These are phyloP conservation scores for Malacoraja senta DNA, from an alignment of 2,797 vertebrate species.

Conservation along the genomic window DNA sequence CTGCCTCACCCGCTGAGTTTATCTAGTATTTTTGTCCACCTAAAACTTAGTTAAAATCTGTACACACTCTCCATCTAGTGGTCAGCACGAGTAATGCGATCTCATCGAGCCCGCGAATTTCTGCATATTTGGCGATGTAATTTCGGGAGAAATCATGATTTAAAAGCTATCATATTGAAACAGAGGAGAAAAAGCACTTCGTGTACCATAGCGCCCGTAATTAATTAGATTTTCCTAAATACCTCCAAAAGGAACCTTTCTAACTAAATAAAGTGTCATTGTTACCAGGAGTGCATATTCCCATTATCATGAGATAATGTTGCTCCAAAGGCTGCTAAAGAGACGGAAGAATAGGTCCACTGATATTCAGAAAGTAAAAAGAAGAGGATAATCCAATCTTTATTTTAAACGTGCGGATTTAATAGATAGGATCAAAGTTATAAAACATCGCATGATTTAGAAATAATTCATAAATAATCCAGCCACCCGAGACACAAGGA, in stretches of 20 bases:
- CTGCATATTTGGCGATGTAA: neutral
- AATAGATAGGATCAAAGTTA: neutral
- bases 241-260: neutral
- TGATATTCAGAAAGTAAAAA: neutral
- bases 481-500: too few species aligned
- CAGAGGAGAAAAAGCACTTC: neutral
- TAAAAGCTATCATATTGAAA: neutral
- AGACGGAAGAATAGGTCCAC: neutral
- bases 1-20: too few species aligned
- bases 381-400: neutral
- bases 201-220: neutral
- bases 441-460: neutral
- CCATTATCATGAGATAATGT: too few species aligned
- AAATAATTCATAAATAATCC: too few species aligned
- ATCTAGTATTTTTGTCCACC: too few species aligned
- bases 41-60: neutral
- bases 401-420: neutral
- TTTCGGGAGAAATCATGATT: neutral
- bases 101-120: neutral
- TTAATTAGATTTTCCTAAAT: neutral
- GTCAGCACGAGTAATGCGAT: neutral
- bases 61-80: conserved; percentile 3
- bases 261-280: too few species aligned
- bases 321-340: neutral
- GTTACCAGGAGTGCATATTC: neutral